These are phyloP conservation scores for Halictus rubicundus DNA, from an alignment of 1,140 invertebrate species.

Conservation along the genomic window DNA sequence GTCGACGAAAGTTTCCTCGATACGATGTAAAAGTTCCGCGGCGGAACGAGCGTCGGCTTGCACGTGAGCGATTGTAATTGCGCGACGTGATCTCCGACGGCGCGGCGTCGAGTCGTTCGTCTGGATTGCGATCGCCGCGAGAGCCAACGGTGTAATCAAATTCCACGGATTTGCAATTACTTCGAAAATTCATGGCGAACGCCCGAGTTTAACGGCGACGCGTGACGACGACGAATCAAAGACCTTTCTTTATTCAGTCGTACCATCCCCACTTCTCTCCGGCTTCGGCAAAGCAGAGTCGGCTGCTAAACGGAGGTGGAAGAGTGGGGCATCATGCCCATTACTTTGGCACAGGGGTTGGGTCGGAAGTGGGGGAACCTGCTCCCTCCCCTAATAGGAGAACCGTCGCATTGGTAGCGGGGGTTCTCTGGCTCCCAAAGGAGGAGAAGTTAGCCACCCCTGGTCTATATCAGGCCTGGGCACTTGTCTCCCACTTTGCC, in stretches of 20 bases:
- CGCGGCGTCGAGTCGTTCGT: not conserved
- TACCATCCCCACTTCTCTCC: too few relatives aligned
- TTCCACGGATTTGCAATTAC: conserved; percentile 53
- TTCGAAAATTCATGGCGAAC: conserved; percentile 43
- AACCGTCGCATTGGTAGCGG: too few relatives aligned
- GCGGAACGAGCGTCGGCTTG: conserved; percentile 1
- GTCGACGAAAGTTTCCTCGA: conserved; percentile 51
- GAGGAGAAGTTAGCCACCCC: too few relatives aligned
- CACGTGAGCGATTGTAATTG: conserved; percentile 30
- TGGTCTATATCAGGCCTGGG: too few relatives aligned
- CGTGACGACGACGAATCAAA: conserved; percentile 41
- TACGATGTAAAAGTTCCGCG: conserved; percentile 49
- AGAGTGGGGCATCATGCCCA: too few relatives aligned
- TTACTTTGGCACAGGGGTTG: too few relatives aligned
- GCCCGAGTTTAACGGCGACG: conserved; percentile 42
- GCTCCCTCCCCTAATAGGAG: too few relatives aligned
- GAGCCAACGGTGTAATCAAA: conserved; percentile 39
- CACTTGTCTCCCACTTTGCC: too few relatives aligned
- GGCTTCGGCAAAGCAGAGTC: too few relatives aligned
- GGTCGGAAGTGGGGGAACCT: too few relatives aligned
- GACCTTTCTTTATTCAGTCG: not conserved
- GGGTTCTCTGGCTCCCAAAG: too few relatives aligned
- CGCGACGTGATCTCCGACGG: not conserved
- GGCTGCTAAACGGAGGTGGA: too few relatives aligned
- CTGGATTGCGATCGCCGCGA: conserved; percentile 5